phyloP scores from a whole-genome alignment of 1,140 invertebrate genomes.

The Sitophilus oryzae region DNA sequence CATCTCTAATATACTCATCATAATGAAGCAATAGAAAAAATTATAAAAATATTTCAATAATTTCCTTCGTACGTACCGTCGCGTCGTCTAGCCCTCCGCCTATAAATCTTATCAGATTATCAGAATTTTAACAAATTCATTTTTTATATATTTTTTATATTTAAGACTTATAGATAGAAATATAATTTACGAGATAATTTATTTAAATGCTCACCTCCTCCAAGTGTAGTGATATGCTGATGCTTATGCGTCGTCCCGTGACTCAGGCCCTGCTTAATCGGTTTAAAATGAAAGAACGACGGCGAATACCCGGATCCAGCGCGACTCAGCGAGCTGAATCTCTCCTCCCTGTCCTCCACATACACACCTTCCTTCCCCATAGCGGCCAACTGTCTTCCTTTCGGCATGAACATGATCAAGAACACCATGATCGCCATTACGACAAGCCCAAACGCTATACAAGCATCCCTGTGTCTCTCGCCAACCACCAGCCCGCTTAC shows the following conservation, averaged over 20 bases:
- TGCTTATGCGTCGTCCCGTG: constrained; percentile 46
- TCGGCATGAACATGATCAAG: constrained; percentile 89
- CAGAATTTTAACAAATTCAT: too few relatives aligned
- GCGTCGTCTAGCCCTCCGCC: too few relatives aligned
- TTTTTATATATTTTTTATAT: too few relatives aligned
- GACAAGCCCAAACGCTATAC: constrained; percentile 79
- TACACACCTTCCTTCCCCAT: constrained; percentile 75
- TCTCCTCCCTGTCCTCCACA: constrained; percentile 69
- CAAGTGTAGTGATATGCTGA: constrained; percentile 51
- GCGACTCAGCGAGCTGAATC: constrained; percentile 66
- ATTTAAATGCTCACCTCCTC: constrained; percentile 58
- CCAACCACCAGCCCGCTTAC: constrained; percentile 66
- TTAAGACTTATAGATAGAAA: too few relatives aligned
- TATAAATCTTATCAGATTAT: too few relatives aligned
- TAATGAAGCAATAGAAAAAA: too few relatives aligned
- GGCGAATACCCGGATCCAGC: constrained; percentile 80
- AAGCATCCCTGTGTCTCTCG: constrained; percentile 75
- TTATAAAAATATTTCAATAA: too few relatives aligned
- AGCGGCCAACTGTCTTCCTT: constrained; percentile 83
- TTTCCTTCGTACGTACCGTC: too few relatives aligned
- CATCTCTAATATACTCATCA: too few relatives aligned
- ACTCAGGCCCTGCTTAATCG: constrained; percentile 61
- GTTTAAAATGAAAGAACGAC: constrained; percentile 88
- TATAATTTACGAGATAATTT: too few relatives aligned
- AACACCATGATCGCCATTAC: constrained; percentile 78